phyloP scores from a whole-genome alignment of 2,888 invertebrate genomes.

The Fragum fragum region DNA sequence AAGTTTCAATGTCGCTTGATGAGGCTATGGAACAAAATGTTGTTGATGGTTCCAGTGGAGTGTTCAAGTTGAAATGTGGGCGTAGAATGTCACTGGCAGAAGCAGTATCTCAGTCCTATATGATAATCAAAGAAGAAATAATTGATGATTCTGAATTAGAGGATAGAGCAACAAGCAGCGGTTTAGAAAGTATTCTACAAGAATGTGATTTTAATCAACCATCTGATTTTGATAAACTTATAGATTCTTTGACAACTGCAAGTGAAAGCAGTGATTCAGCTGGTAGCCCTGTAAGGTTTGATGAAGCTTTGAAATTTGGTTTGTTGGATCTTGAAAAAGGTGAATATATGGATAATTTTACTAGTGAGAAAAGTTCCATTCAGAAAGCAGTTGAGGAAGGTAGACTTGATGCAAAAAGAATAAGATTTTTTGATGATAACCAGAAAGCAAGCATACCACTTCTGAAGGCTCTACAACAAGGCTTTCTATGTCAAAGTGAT shows the following conservation, averaged over 20 bases:
- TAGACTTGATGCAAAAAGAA: slow-evolving; percentile 90
- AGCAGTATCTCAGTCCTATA: slow-evolving; percentile 92
- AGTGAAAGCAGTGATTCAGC: slow-evolving; percentile 24
- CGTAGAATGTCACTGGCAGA: slow-evolving; percentile 89
- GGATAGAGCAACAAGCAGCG: not conserved
- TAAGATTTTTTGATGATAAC: slow-evolving; percentile 60
- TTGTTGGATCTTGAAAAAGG: slow-evolving; percentile 68
- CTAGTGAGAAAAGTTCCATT: slow-evolving; percentile 87
- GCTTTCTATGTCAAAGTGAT: slow-evolving; percentile 37
- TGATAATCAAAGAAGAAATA: slow-evolving; percentile 52
- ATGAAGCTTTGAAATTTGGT: slow-evolving; percentile 70
- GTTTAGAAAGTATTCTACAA: slow-evolving; percentile 10
- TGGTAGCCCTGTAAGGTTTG: slow-evolving; percentile 66
- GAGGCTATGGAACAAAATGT: slow-evolving; percentile 95
- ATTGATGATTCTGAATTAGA: slow-evolving; percentile 30
- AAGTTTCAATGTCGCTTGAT: slow-evolving; percentile 89
- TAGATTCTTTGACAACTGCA: slow-evolving; percentile 1
- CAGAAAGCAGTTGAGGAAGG: slow-evolving; percentile 92
- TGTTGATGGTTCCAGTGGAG: slow-evolving; percentile 69
- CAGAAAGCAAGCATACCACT: slow-evolving; percentile 57
- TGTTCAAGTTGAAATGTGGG: slow-evolving; percentile 62
- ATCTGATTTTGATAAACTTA: not conserved
- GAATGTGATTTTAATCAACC: slow-evolving; percentile 8
- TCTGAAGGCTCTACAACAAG: slow-evolving; percentile 59
- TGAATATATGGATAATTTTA: slow-evolving; percentile 67